phyloP scores from a whole-genome alignment of 2,888 invertebrate genomes.

The Ichneumoninae sp. region DNA sequence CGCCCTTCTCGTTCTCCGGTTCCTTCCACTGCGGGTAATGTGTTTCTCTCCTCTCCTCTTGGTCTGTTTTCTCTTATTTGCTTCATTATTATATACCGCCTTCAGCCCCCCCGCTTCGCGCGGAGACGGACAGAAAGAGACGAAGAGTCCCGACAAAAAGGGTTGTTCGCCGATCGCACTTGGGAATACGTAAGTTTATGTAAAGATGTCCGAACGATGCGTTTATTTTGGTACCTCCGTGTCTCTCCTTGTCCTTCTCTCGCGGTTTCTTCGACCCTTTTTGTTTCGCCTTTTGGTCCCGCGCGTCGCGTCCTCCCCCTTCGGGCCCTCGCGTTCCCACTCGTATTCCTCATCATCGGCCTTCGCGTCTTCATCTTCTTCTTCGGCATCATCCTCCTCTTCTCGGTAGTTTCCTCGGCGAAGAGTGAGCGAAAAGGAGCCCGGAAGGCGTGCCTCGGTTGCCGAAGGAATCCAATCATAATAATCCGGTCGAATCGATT shows the following conservation, averaged over 20 bases:
- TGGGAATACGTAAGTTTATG: slow-evolving; percentile 33
- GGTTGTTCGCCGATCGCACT: slow-evolving; percentile 28
- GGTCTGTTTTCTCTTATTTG: slow-evolving; percentile 34
- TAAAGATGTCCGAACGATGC: slow-evolving; percentile 23
- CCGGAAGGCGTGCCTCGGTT: slow-evolving; percentile 78
- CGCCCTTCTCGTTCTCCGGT: slow-evolving; percentile 35
- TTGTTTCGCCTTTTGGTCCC: slow-evolving; percentile 1
- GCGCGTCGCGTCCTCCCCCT: slow-evolving; percentile 21
- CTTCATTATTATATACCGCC: slow-evolving; percentile 11
- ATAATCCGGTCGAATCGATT: slow-evolving; percentile 83
- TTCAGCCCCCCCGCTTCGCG: slow-evolving; percentile 1
- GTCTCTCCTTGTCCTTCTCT: neutral
- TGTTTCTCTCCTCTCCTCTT: slow-evolving; percentile 55
- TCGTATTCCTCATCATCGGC: slow-evolving; percentile 22
- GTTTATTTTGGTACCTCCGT: slow-evolving; percentile 15
- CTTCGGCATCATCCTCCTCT: slow-evolving; percentile 2
- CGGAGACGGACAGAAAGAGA: neutral
- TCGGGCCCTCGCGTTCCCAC: slow-evolving; percentile 44
- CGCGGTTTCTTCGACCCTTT: neutral
- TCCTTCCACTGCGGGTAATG: slow-evolving; percentile 58
- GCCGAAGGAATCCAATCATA: slow-evolving; percentile 83
- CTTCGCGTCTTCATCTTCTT: slow-evolving; percentile 54
- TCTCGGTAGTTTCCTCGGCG: slow-evolving; percentile 60
- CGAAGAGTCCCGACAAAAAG: slow-evolving; percentile 6
- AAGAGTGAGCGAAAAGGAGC: slow-evolving; percentile 56